Conservation (phyloP, 2,888 invertebrate genomes). For the Azorinus chamasolen region DNA sequence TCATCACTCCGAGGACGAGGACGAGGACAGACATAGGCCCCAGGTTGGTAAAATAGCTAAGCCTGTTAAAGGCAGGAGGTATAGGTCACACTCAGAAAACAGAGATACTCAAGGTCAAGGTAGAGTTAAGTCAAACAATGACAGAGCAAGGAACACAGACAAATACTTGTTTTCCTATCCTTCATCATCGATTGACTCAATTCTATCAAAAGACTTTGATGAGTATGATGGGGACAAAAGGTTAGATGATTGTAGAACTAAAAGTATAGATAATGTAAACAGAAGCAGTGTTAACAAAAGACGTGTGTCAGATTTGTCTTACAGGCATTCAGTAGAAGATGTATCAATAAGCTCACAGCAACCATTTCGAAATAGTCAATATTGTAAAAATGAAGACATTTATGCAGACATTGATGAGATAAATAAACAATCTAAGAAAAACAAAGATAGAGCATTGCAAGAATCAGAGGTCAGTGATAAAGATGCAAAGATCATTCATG, state of each 20-base stretch:
- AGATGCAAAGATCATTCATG: slow-evolving; percentile 26
- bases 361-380: not conserved
- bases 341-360: not conserved
- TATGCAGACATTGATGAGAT: slow-evolving; percentile 50
- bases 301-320: not conserved
- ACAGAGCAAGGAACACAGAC: not conserved
- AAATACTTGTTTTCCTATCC: slow-evolving; percentile 61
- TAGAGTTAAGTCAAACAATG: slow-evolving; percentile 7
- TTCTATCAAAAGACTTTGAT: slow-evolving; percentile 44
- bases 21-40: slow-evolving; percentile 1
- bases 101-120: too few species aligned
- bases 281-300: not conserved
- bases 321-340: slow-evolving; percentile 2
- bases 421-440: not conserved
- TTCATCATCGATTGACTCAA: slow-evolving; percentile 57
- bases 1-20: slow-evolving; percentile 16
- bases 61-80: slow-evolving; percentile 5
- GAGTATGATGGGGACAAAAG: slow-evolving; percentile 47
- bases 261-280: slow-evolving; percentile 16
- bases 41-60: slow-evolving; percentile 30
- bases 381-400: slow-evolving; percentile 24
- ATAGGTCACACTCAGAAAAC: too few species aligned
- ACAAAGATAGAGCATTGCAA: not conserved
- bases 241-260: slow-evolving; percentile 1
- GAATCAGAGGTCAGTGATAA: not conserved